Evolutionary conservation across 2,888 invertebrate species (phyloP), one percentile per base, ranked within the genome.

Genomic region (Heliconius cydno): DNA sequence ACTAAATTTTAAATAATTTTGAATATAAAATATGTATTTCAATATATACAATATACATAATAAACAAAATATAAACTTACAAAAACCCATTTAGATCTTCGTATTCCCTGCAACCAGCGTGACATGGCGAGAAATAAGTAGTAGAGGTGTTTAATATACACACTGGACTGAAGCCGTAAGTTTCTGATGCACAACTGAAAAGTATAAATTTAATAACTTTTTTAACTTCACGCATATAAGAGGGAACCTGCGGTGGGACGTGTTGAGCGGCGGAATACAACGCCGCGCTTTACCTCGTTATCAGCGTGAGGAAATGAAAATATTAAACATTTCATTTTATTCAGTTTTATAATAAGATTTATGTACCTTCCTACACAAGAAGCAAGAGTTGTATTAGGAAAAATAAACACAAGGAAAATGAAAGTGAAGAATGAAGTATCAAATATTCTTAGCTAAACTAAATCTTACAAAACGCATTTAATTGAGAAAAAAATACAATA

Each of bases 111-210:
- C 94, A 94, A 25, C 94, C 94, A 0, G 94, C 94, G 82, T 91
- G 89, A 82, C 94, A 94, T 3, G 94, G 94, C 0, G 94, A 94
- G 87, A 92, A 93, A 86, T 87, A 93, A 0, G 93, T 92, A 0
- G 84, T 85, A 5, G 80, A 79, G 0, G 89, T 84, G 80, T 92
- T 92, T 63, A 93, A 77, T 0, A 86, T 86, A 60, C 94, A 94
- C 15, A 93, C 90, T 0, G 94, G 94, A 15, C 90, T 91, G 86
- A 91, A 94, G 1, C 93, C 94, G 82, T 93, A 93, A 7, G 82
- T 84, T 65, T 88, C 87, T 0, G 92, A 91, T 19, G 84, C 84
- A 82, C 94, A 94, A 0, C 94, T 94, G 87, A 71, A 78, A 80
- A 10, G 74, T 9, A 34, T 22, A 22, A 12, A 60, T 60, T 60